Percentiles rank a stretch among this genome's conserved stretches.
These are phyloP conservation scores for Pangasius larnaudii DNA, from an alignment of 2,797 vertebrate species.

Conservation along the genomic window DNA sequence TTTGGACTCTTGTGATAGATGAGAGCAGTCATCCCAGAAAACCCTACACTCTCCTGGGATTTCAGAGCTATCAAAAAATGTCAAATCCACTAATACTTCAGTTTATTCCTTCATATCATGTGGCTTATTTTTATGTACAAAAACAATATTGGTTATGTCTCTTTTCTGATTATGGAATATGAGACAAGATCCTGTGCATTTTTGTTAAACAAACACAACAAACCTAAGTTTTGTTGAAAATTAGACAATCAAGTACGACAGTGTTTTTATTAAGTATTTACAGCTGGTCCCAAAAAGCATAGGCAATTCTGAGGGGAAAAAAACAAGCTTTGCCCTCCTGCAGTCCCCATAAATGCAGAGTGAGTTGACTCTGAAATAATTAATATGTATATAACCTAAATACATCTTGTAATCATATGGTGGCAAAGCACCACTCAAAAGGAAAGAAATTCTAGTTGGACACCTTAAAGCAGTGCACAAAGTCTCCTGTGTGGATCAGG, in stretches of 20 bases:
- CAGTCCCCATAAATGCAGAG: not conserved
- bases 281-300: not conserved
- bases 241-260: not conserved
- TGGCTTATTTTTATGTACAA: not conserved
- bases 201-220: not conserved
- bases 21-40: conserved; percentile 12
- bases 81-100: conserved; percentile 14
- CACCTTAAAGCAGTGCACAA: not conserved
- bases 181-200: not conserved
- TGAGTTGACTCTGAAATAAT: not conserved
- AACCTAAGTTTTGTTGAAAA: not conserved
- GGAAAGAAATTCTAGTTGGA: not conserved
- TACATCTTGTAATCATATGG: not conserved
- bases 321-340: not conserved
- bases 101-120: not conserved
- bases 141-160: not conserved
- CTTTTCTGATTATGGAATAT: conserved; percentile 2
- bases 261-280: not conserved
- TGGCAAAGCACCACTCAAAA: not conserved
- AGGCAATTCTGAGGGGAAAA: not conserved
- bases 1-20: conserved; percentile 9
- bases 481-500: not conserved
- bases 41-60: not conserved
- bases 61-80: not conserved
- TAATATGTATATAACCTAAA: not conserved